Evolutionary conservation across 2,113 vertebrate genomes (phyloP).

Genomic region (Sterrhoptilus dennistouni): DNA sequence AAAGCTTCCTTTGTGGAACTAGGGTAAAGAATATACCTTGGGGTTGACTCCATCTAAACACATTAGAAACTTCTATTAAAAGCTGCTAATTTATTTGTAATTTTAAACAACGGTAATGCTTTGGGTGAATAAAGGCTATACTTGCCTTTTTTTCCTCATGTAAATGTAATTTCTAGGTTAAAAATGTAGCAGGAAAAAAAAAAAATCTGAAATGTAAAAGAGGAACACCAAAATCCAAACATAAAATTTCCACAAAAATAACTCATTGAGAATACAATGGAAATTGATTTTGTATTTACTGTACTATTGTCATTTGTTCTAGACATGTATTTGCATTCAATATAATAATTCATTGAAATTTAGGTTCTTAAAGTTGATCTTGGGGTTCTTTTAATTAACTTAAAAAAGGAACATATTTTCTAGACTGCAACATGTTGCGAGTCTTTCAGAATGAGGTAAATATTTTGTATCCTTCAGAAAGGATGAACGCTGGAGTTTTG

Average conservation of each 20-base stretch:
- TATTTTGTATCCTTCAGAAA: neutral
- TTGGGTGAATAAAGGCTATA: neutral
- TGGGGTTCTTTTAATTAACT: neutral
- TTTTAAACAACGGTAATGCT: neutral
- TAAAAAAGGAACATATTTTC: neutral
- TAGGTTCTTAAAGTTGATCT: neutral
- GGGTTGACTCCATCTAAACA: neutral
- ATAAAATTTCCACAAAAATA: neutral
- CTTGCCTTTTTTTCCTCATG: neutral
- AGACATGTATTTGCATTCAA: neutral
- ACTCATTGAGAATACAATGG: neutral
- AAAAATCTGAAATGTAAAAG: neutral
- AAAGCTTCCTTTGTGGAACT: conserved; percentile 99
- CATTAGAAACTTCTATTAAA: neutral
- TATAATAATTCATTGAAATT: neutral
- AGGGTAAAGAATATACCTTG: conserved; percentile 77
- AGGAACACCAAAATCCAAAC: neutral
- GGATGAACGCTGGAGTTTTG: neutral
- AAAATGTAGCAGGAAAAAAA: neutral
- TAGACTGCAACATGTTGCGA: neutral
- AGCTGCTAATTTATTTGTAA: neutral
- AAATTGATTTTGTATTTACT: neutral
- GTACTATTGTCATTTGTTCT: neutral
- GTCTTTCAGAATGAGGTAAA: neutral
- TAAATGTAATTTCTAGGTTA: neutral